Percentiles rank a stretch among this genome's conserved stretches.
Conservation (phyloP, 2,113 vertebrate genomes). For the Varanus salvator region DNA sequence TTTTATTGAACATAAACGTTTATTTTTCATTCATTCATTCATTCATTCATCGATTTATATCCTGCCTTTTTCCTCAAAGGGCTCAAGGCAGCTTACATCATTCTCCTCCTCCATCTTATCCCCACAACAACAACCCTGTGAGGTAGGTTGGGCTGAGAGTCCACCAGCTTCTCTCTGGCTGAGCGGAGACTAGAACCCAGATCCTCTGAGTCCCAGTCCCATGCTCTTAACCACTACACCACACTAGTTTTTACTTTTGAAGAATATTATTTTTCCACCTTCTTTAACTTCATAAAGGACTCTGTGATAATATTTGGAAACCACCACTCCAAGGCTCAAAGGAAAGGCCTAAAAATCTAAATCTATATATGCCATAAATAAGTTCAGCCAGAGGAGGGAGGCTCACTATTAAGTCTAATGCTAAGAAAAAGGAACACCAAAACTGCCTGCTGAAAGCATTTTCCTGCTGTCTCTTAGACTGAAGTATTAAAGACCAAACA, state of each 20-base stretch:
- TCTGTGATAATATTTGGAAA: not conserved
- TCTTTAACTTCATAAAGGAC: not conserved
- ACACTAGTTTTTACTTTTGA: not conserved
- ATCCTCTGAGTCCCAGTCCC: no score
- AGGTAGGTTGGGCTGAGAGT: no score
- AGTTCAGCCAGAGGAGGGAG: not conserved
- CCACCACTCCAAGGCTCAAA: not conserved
- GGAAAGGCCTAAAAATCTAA: not conserved
- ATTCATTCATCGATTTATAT: no score
- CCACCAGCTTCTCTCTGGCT: no score
- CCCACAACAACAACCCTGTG: no score
- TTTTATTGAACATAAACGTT: no score
- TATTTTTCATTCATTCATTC: no score
- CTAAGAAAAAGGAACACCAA: not conserved
- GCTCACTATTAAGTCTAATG: not conserved
- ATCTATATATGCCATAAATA: not conserved
- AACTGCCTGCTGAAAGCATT: not conserved
- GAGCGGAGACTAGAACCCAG: no score
- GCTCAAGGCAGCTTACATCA: no score
- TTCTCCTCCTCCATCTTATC: no score
- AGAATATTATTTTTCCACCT: not conserved
- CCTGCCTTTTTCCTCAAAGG: no score
- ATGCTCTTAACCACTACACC: no score
- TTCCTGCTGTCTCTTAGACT: not conserved
- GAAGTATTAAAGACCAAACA: not conserved